Evolutionary conservation across 2,113 vertebrate genomes (phyloP).

Genomic region (Syngnathoides biaculeatus): DNA sequence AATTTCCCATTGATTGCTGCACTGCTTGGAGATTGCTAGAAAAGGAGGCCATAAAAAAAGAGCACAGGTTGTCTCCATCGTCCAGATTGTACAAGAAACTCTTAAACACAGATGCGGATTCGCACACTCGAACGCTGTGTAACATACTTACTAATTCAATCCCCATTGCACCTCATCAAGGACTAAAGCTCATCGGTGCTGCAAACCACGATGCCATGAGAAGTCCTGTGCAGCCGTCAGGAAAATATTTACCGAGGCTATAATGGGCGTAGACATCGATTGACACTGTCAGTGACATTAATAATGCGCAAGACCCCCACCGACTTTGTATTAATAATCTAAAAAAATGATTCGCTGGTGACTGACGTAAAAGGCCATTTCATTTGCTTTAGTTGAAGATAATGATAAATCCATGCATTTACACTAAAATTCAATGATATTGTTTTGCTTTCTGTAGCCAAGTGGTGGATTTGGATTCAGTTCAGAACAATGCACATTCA

Average conservation of each 20-base stretch:
- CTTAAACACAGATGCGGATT: conserved; percentile 23
- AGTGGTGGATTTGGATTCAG: too few species aligned
- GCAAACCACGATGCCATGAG: conserved; percentile 44
- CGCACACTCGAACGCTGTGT: conserved; percentile 25
- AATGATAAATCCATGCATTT: too few species aligned
- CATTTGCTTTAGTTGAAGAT: too few species aligned
- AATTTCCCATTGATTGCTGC: conserved; percentile 79
- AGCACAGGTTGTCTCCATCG: conserved; percentile 64
- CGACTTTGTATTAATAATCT: conserved; percentile 50
- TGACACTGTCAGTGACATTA: conserved; percentile 55
- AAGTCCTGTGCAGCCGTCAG: conserved; percentile 47
- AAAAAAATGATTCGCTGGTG: conserved; percentile 45
- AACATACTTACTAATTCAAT: conserved; percentile 36
- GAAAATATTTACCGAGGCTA: conserved; percentile 51
- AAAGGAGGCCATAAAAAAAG: conserved; percentile 71
- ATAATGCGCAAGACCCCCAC: conserved; percentile 43
- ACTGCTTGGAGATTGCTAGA: conserved; percentile 72
- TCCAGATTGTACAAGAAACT: conserved; percentile 38
- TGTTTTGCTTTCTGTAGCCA: conserved; percentile 20
- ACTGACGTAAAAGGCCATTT: conserved; percentile 8
- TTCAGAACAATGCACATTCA: too few species aligned
- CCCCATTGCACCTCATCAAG: conserved; percentile 35
- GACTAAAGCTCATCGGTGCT: conserved; percentile 27
- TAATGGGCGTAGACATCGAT: conserved; percentile 42
- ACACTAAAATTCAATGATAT: too few species aligned